Conservation (phyloP, 1,140 invertebrate species). For the Maniola jurtina region DNA sequence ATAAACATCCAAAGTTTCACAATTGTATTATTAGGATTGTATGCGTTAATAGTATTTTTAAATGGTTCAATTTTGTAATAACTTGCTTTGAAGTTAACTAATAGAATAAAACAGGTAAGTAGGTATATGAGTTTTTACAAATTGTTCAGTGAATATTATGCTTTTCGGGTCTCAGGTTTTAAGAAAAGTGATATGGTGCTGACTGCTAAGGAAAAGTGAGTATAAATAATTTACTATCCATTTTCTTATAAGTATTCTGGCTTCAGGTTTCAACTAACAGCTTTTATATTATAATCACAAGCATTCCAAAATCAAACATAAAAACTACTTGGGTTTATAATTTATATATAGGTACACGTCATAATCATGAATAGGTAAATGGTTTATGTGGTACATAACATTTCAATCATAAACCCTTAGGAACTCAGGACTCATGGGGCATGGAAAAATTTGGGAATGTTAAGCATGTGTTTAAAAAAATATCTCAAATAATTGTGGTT, state of each 20-base stretch:
- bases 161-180: conserved; percentile 28
- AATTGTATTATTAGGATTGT: too few relatives aligned
- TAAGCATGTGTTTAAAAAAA: background rate
- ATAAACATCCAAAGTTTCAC: too few relatives aligned
- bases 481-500: background rate
- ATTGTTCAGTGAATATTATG: conserved; percentile 16
- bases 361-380: too few relatives aligned
- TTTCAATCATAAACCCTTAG: background rate
- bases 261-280: conserved; percentile 10
- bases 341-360: too few relatives aligned
- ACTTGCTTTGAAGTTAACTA: conserved; percentile 11
- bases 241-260: conserved; percentile 3
- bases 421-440: background rate
- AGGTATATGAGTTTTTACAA: conserved; percentile 3
- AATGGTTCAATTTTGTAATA: background rate
- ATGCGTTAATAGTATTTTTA: background rate
- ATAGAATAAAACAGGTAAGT: background rate
- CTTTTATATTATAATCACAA: conserved; percentile 6
- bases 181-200: conserved; percentile 18
- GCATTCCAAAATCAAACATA: conserved; percentile 3
- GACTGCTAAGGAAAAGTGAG: conserved; percentile 26
- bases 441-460: background rate
- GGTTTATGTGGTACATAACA: background rate
- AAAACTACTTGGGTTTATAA: background rate
- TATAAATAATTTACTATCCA: conserved; percentile 13